Evolutionary conservation across 2,113 vertebrate species (phyloP), one percentile per base, ranked within the genome.

Genomic region (Leptosomus discolor): DNA sequence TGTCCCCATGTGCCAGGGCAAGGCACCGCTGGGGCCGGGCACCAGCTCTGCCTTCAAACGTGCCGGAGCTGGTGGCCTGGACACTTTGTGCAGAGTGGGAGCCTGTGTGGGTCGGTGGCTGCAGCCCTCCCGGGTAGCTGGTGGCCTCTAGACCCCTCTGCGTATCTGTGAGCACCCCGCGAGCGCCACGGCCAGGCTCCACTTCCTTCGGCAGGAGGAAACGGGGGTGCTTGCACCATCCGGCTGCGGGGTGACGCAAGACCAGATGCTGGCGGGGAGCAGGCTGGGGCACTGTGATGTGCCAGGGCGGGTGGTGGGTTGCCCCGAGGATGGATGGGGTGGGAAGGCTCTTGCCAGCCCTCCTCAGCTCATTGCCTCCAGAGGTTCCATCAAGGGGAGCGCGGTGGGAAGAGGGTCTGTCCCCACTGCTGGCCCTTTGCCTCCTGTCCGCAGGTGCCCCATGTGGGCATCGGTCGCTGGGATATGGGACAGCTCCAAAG

Each of bases 201-300:
- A 73, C 77, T 96, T 97, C 91, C 96, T 51, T 83, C 2, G 1
- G 43, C 3, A 4, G 54, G 29, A 96, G 74, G 74, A 94, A 97
- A 84, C 6, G 12, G 56, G 77, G 37, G 6, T 37, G 37, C 61
- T 96, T 96, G 77, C 67, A 0, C 63, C 93, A 95, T 54, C 56
- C 0, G 0, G 50, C 94, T 53, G 41, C 1, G 0, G 65, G 32
- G 10, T 97, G 94, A 93, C 74, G 94, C 78, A 96, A 97, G 89
- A 90, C 41, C 92, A 96, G 86, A 79, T 76, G 92, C 80, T 51
- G 74, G 32, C 1, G 2, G 58, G 67, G 51, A 89, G 29, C 32
- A 68, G 50, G 36, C 57, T 43, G 29, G 14, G 12, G 14, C 65
- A 46, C 18, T 8, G 50, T 6, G 32, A 1, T 50, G 27, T 70